Conservation (phyloP, 1,140 invertebrate species). For the Dolichoris vasculosae region DNA sequence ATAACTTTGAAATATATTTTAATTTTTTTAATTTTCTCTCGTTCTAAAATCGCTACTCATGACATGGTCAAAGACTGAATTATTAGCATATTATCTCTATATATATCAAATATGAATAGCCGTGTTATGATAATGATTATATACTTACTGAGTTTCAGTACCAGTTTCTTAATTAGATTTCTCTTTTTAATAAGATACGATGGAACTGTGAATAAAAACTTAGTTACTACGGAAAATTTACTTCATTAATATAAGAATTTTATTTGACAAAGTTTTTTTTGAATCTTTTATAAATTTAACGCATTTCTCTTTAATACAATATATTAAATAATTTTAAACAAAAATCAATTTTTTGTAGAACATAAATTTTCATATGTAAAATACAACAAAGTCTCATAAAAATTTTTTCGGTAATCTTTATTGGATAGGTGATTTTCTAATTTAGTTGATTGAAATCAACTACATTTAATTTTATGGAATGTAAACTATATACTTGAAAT, state of each 20-base stretch:
- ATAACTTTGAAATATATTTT: neutral
- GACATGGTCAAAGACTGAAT: neutral
- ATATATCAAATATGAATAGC: neutral
- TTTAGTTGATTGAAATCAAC: too few relatives aligned
- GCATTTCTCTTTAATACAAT: slow-evolving; percentile 26
- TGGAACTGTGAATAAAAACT: neutral
- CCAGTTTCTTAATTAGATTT: slow-evolving; percentile 40
- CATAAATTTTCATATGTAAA: neutral
- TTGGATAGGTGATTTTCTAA: too few relatives aligned
- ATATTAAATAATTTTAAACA: slow-evolving; percentile 31
- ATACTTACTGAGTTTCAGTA: neutral
- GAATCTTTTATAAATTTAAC: neutral
- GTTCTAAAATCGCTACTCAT: neutral
- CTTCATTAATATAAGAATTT: neutral
- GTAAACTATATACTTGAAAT: too few relatives aligned
- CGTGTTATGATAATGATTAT: neutral
- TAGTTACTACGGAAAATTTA: neutral
- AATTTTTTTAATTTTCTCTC: neutral
- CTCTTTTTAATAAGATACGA: slow-evolving; percentile 9
- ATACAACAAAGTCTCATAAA: neutral
- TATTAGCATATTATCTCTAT: neutral
- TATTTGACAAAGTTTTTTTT: too few relatives aligned
- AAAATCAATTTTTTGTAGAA: neutral
- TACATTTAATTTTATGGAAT: too few relatives aligned
- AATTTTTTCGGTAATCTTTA: neutral